Percentiles rank a stretch among this genome's conserved stretches.
Conservation (phyloP, 2,888 invertebrate genomes). For the Ormyrus thymus region DNA sequence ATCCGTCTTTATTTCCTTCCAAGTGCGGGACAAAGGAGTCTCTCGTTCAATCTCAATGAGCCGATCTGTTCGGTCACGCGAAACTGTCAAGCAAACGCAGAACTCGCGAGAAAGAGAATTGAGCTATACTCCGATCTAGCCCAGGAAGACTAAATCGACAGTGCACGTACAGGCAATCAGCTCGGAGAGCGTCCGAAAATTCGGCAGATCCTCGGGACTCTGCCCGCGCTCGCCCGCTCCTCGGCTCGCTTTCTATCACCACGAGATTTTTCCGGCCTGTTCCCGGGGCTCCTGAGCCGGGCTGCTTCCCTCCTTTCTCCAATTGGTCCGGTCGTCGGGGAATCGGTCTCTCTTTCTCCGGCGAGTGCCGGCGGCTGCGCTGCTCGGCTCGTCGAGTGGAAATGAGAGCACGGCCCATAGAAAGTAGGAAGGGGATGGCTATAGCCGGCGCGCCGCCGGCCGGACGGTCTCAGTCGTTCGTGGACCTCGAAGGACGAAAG, state of each 20-base stretch:
- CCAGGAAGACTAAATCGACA: too few species aligned
- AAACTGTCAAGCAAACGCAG: too few species aligned
- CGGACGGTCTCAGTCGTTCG: conserved; percentile 73
- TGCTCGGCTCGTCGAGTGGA: conserved; percentile 62
- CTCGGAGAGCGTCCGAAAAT: too few species aligned
- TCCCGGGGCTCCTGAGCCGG: not conserved
- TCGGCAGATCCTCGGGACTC: too few species aligned
- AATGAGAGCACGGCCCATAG: conserved; percentile 71
- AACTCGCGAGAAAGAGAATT: too few species aligned
- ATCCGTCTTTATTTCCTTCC: too few species aligned
- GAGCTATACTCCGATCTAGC: too few species aligned
- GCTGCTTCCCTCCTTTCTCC: conserved; percentile 2
- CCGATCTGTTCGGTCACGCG: too few species aligned
- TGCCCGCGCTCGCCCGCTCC: not conserved
- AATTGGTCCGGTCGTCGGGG: not conserved
- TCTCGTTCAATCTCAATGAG: too few species aligned
- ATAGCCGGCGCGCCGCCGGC: conserved; percentile 71
- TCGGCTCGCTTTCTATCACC: not conserved
- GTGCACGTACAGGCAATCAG: too few species aligned
- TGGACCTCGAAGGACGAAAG: conserved; percentile 75
- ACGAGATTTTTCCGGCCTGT: not conserved
- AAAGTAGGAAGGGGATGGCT: conserved; percentile 62
- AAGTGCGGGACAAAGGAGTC: too few species aligned
- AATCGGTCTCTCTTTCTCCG: not conserved
- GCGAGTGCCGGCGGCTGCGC: not conserved